Evolutionary conservation across 2,797 vertebrate genomes (phyloP).

Genomic region (Acrossocheilus fasciatus): DNA sequence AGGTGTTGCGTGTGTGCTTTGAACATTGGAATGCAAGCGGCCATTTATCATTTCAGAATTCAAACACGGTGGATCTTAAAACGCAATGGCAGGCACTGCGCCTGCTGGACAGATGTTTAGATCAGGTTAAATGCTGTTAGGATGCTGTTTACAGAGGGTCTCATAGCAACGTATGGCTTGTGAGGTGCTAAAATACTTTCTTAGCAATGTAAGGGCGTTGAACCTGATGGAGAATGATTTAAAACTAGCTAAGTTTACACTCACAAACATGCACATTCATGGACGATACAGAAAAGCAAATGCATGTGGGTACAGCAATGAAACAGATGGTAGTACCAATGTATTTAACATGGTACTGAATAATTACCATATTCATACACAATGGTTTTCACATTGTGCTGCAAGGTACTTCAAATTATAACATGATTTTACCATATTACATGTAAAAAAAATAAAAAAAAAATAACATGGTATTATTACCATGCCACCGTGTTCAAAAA

Average conservation of each 20-base stretch:
- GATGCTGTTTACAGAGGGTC: constrained; percentile 32
- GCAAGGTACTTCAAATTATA: neutral
- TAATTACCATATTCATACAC: neutral
- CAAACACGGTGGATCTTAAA: constrained; percentile 42
- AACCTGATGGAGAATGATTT: neutral
- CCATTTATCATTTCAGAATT: constrained; percentile 33
- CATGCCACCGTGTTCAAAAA: neutral
- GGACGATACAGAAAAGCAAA: neutral
- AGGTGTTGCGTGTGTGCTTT: constrained; percentile 28
- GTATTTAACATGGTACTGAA: neutral
- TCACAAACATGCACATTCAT: neutral
- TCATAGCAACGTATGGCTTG: constrained; percentile 16
- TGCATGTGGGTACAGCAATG: neutral
- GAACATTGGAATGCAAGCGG: constrained; percentile 3
- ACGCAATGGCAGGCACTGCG: neutral
- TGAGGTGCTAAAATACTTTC: neutral
- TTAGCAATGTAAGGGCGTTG: neutral
- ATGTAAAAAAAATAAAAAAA: neutral
- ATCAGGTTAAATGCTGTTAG: constrained; percentile 29
- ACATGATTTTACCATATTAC: neutral
- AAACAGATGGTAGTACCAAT: neutral
- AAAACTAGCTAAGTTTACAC: neutral
- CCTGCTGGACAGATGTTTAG: constrained; percentile 49
- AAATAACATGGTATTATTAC: neutral
- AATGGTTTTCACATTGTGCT: neutral